Base-by-base conservation (phyloP, 2,113 vertebrate species). In the Dipodomys ordii region DNA sequence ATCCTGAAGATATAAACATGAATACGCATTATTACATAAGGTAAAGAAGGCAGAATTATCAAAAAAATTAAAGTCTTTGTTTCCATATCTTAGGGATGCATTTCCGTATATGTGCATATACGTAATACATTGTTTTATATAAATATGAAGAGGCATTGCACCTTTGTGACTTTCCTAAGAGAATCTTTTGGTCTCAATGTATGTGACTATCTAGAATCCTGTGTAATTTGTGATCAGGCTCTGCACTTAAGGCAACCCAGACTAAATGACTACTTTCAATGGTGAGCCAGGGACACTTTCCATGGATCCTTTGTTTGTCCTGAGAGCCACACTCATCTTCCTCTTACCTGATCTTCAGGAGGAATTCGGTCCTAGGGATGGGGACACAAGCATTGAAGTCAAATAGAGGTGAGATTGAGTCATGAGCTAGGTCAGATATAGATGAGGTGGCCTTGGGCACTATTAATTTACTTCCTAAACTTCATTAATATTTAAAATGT, bases 401-500 rank as follows among this genome's bases (percentile, higher is more conserved):
- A 88, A 74, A 83, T 44, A 77, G 67, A 83, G 25, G 28, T 11
- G 85, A 92, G 57, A 39, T 19, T 0, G 19, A 84, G 69, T 87
- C 25, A 23, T 69, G 46, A 49, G 60, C 8, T 49, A 73, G 73
- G 83, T 84, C 78, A 53, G 57, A 74, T 88, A 90, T 69, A 71
- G 96, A 90, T 28, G 23, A 7, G 76, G 22, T 90, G 88, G 92
- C 78, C 71, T 82, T 82, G 57, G 46, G 60, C 10, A 57, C 93
- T 53, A 71, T 92, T 85, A 78, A 69, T 91, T 27, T 77, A 81
- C 68, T 89, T 27, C 73, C 65, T 35, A 81, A 65, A 64, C 35
- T 77, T 77, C 73, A 65, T 91, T 88, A 49, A 88, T 87, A 68
- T 87, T 83, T 91, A 82, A 84, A 94, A 89, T 76, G 76, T 83